These are phyloP conservation scores for Hydrophis major DNA, from an alignment of 2,797 vertebrate species.

Conservation along the genomic window DNA sequence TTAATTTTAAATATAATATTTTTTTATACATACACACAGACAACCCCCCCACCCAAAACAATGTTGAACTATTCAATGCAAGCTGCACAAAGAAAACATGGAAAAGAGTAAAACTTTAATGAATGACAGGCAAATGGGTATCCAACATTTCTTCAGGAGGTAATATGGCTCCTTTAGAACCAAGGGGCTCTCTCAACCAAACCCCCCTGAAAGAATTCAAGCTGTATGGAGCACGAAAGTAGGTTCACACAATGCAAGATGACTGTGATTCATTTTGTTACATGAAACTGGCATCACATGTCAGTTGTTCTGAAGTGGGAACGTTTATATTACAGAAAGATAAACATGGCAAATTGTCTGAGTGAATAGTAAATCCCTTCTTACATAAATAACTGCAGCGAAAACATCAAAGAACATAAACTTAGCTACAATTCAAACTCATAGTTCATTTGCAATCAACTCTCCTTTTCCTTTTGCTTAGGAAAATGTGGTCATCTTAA, in stretches of 20 bases:
- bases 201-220: neutral
- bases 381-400: neutral
- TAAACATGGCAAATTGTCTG: neutral
- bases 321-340: neutral
- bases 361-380: neutral
- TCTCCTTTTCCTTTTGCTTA: neutral
- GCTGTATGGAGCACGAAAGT: neutral
- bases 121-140: neutral
- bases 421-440: neutral
- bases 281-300: neutral
- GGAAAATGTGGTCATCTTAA: neutral
- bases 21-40: constrained; percentile 41
- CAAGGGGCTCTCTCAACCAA: constrained; percentile 6
- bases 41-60: constrained; percentile 1
- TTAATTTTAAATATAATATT: constrained; percentile 48
- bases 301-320: neutral
- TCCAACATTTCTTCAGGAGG: rapidly evolving
- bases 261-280: neutral
- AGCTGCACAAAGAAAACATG: constrained; percentile 41
- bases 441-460: neutral
- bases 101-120: neutral
- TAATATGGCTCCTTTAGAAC: constrained; percentile 1
- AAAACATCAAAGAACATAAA: neutral
- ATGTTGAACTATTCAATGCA: constrained; percentile 38
- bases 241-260: neutral